A percentile compares a stretch with the other conserved stretches of the same genome.
Evolutionary conservation across 2,113 vertebrate genomes (phyloP).

Genomic region (Mus musculus): DNA sequence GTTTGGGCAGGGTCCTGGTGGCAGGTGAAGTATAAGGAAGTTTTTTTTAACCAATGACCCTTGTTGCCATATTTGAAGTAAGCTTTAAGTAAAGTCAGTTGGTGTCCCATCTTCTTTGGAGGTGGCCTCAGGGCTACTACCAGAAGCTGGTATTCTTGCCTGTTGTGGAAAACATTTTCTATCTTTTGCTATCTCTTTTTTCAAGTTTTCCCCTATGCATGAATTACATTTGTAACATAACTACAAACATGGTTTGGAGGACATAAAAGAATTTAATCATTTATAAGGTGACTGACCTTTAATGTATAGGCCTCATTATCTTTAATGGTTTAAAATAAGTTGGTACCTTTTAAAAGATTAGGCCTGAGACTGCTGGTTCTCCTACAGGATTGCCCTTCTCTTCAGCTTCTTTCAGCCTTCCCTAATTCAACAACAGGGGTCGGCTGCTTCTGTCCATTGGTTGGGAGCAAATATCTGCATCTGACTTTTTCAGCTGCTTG

Average conservation of each 20-base stretch:
- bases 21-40: background rate
- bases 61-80: background rate
- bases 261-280: background rate
- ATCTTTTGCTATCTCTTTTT: background rate
- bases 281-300: background rate
- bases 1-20: background rate
- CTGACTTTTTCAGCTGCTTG: too few relatives aligned
- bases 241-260: background rate
- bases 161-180: background rate
- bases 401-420: too few relatives aligned
- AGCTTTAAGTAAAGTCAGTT: background rate
- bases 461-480: too few relatives aligned
- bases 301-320: background rate
- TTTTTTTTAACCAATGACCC: background rate
- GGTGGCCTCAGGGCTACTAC: background rate
- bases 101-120: background rate
- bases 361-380: too few relatives aligned
- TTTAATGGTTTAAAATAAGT: background rate
- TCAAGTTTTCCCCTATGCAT: background rate
- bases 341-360: background rate
- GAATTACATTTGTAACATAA: background rate
- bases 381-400: too few relatives aligned
- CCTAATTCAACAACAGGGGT: too few relatives aligned
- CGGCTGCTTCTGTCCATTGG: too few relatives aligned
- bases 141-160: background rate